Evolutionary conservation across 2,888 invertebrate genomes (phyloP), one percentile per base, ranked within the genome.

Genomic region (Ophion obscuratus): DNA sequence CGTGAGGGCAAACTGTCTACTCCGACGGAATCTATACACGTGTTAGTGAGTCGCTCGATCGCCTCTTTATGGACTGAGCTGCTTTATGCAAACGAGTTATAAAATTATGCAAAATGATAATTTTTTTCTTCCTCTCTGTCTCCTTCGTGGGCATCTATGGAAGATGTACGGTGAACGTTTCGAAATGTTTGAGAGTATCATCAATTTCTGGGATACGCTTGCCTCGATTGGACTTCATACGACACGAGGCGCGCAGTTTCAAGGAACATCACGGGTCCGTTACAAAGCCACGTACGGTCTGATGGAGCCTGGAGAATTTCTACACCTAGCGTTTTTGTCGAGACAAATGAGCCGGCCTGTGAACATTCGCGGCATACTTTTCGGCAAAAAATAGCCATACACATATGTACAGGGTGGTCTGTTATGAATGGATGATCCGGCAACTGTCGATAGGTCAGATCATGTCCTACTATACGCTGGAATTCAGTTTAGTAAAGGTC

Each of bases 71-170:
- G 27, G 40, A 61, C 14, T 47, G 66, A 40, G 57, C 14, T 44
- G 20, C 53, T 59, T 7, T 47, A 78, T 78, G 83, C 36, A 71
- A 84, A 80, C 57, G 44, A 71, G 59, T 57, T 17, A 14, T 66
- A 59, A 57, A 59, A 76, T 70, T 75, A 70, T 71, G 70, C 70
- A 70, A 71, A 67, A 59, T 27, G n/a, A 79, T 73, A 59, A 66
- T 70, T 68, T 57, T 67, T 73, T 80, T 66, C 14, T 57, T 80
- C 27, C 27, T 73, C 62, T 67, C 20, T 36, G 27, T 57, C 27
- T 36, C 40, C 17, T 36, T 66, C 64, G 66, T 3, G 20, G 11
- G 11, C 27, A 61, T 68, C n/a, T 68, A 36, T 70, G 1, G 40
- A 81, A 24, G 36, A 62, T 40, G 36, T 20, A n/a, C 11, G 40